phyloP scores from a whole-genome alignment of 2,888 invertebrate species.

The Ametastegia equiseti region DNA sequence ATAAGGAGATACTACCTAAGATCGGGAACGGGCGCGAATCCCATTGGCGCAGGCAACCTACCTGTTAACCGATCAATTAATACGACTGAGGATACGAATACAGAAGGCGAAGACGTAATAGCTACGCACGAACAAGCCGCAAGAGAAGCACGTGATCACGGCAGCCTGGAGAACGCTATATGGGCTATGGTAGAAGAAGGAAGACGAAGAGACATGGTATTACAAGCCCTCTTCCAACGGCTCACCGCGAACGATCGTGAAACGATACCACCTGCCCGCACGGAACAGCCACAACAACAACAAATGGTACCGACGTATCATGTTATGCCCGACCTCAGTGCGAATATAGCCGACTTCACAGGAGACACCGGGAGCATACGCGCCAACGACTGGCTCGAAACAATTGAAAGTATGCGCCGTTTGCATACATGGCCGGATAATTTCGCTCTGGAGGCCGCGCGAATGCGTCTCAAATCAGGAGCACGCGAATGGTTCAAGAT shows the following conservation, averaged over 20 bases:
- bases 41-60: too few species aligned
- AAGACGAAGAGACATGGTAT: neutral
- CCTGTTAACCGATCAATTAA: too few species aligned
- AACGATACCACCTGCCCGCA: neutral
- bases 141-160: too few species aligned
- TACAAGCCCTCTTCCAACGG: neutral
- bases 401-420: neutral
- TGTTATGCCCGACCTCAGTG: neutral
- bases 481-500: too few species aligned
- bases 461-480: neutral
- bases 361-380: neutral
- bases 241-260: neutral
- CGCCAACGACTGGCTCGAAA: neutral
- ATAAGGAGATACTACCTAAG: too few species aligned
- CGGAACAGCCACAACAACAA: neutral
- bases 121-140: too few species aligned
- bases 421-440: neutral
- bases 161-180: neutral
- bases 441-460: neutral
- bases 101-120: too few species aligned
- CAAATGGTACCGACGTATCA: neutral
- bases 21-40: too few species aligned
- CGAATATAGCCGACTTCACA: neutral
- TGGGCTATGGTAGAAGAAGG: neutral
- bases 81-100: too few species aligned